These are phyloP conservation scores for Dastarcus helophoroides DNA, from an alignment of 2,888 invertebrate species.

Conservation along the genomic window DNA sequence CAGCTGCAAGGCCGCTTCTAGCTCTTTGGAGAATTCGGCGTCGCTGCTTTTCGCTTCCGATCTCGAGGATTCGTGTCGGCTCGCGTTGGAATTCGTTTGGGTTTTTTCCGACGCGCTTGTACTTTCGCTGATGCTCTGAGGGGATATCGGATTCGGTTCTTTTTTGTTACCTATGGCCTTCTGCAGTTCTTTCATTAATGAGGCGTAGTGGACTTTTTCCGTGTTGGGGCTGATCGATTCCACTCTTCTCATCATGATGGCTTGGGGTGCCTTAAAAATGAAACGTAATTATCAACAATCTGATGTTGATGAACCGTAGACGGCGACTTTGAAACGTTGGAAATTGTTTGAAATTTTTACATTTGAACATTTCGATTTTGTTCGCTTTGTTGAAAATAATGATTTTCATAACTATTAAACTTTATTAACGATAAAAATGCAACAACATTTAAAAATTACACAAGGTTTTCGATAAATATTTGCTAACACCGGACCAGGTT, in stretches of 20 bases:
- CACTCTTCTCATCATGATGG: slow-evolving; percentile 24
- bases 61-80: slow-evolving; percentile 27
- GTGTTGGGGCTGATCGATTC: slow-evolving; percentile 30
- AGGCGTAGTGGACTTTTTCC: slow-evolving; percentile 40
- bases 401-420: too few species aligned
- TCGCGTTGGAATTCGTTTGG: slow-evolving; percentile 27
- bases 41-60: slow-evolving; percentile 35
- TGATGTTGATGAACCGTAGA: slow-evolving; percentile 4
- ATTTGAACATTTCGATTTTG: too few species aligned
- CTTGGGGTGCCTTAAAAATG: slow-evolving; percentile 31
- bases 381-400: too few species aligned
- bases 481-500: too few species aligned
- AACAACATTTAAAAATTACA: too few species aligned
- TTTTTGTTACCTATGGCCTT: slow-evolving; percentile 36
- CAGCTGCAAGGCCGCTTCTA: slow-evolving; percentile 39
- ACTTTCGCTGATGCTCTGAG: slow-evolving; percentile 29
- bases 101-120: slow-evolving; percentile 29
- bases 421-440: too few species aligned
- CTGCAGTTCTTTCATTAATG: slow-evolving; percentile 40
- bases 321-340: too few species aligned
- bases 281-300: slow-evolving; percentile 14
- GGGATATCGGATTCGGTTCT: slow-evolving; percentile 27
- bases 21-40: slow-evolving; percentile 39
- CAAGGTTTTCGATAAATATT: too few species aligned
- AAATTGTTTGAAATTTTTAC: too few species aligned